These are phyloP conservation scores for Heliconius himera DNA, from an alignment of 1,140 invertebrate genomes.

Conservation along the genomic window DNA sequence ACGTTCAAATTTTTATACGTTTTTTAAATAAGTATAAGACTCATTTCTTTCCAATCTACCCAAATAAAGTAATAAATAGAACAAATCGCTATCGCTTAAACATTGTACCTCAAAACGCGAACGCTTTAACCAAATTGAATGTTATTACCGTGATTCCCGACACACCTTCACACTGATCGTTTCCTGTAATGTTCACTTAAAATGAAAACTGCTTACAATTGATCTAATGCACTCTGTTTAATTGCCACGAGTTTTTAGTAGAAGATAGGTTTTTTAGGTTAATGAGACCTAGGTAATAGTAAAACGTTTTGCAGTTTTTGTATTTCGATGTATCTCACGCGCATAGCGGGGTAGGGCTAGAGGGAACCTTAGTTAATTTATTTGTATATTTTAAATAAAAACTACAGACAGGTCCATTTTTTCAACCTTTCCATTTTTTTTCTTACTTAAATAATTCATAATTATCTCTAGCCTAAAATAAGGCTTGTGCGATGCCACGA, in stretches of 20 bases:
- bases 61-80: neutral
- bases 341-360: too few relatives aligned
- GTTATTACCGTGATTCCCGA: conserved; percentile 59
- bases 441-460: too few relatives aligned
- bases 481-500: too few relatives aligned
- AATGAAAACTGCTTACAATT: conserved; percentile 21
- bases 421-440: too few relatives aligned
- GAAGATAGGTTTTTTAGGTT: neutral
- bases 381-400: too few relatives aligned
- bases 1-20: too few relatives aligned
- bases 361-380: too few relatives aligned
- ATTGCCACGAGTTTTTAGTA: neutral
- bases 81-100: conserved; percentile 32
- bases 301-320: neutral
- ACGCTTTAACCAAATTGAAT: conserved; percentile 67
- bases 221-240: conserved; percentile 12
- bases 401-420: too few relatives aligned
- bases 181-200: conserved; percentile 27
- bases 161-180: conserved; percentile 33
- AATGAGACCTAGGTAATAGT: neutral
- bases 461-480: too few relatives aligned
- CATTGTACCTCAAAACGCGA: conserved; percentile 43
- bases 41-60: too few relatives aligned
- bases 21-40: too few relatives aligned
- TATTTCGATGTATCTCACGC: too few relatives aligned